A percentile compares a stretch with the other conserved stretches of the same genome.
These are phyloP conservation scores for Tyrannus savana DNA, from an alignment of 2,113 vertebrate species.

Conservation along the genomic window DNA sequence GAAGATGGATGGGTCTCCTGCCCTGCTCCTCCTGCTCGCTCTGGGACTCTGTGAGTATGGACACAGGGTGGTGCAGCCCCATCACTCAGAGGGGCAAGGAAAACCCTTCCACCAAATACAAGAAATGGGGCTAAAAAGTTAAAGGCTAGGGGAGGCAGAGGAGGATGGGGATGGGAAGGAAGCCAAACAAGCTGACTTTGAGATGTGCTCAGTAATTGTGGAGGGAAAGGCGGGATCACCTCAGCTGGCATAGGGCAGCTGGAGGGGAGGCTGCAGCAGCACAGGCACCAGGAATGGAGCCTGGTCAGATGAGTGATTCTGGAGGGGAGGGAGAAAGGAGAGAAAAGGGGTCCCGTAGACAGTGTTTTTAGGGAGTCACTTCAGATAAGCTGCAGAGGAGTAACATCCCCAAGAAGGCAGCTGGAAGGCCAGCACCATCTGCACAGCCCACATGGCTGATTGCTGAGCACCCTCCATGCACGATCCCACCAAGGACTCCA, in stretches of 20 bases:
- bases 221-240: accelerated
- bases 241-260: background rate
- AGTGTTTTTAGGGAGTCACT: background rate
- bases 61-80: accelerated
- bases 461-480: background rate
- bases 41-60: slow-evolving; percentile 48
- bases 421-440: background rate
- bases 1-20: background rate
- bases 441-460: background rate
- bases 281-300: background rate
- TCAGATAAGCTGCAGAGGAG: background rate
- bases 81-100: accelerated
- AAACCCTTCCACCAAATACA: background rate
- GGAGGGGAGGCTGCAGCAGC: too few species aligned
- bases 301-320: accelerated
- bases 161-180: too few species aligned
- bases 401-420: background rate
- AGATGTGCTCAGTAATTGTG: background rate
- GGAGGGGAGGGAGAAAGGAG: background rate
- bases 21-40: background rate
- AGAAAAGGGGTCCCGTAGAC: too few species aligned
- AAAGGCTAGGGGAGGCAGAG: too few species aligned
- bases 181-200: background rate
- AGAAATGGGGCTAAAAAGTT: background rate
- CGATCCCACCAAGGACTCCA: background rate